Evolutionary conservation across 2,888 invertebrate genomes (phyloP).

Genomic region (Dryomyza anilis): DNA sequence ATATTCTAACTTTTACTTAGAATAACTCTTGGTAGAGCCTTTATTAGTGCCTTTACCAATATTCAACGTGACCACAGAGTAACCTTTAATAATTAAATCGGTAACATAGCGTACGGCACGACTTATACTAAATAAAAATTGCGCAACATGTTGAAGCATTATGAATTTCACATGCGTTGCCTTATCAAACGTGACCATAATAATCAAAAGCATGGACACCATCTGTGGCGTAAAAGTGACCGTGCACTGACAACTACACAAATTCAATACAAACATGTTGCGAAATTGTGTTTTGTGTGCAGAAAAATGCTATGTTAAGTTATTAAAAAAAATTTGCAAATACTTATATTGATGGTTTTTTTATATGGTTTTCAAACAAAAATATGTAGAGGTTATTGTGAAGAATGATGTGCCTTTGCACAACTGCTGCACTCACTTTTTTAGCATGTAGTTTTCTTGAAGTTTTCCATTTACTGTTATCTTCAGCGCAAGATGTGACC

Average conservation of each 20-base stretch:
- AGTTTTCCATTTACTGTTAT: too few species aligned
- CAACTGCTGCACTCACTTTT: neutral
- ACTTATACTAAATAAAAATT: neutral
- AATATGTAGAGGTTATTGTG: neutral
- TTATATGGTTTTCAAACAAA: neutral
- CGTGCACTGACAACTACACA: neutral
- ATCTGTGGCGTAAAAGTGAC: conserved; percentile 7
- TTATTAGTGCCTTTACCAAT: too few species aligned
- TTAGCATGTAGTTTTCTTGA: too few species aligned
- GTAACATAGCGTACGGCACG: too few species aligned
- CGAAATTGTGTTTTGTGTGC: conserved; percentile 6
- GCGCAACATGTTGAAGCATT: neutral
- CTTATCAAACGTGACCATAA: conserved; percentile 34
- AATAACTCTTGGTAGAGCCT: too few species aligned
- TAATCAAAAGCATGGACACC: conserved; percentile 17
- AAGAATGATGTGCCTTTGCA: neutral
- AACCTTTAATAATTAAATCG: too few species aligned
- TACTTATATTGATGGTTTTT: neutral
- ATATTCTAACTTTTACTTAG: too few species aligned
- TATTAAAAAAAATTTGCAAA: neutral
- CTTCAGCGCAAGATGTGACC: conserved; percentile 23
- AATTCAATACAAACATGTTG: conserved; percentile 13
- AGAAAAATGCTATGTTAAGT: too few species aligned
- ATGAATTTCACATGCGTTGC: conserved; percentile 3
- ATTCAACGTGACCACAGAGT: too few species aligned